Evolutionary conservation across 1,140 invertebrate species (phyloP), one percentile per base, ranked within the genome.

Genomic region (Rhynchophorus ferrugineus): DNA sequence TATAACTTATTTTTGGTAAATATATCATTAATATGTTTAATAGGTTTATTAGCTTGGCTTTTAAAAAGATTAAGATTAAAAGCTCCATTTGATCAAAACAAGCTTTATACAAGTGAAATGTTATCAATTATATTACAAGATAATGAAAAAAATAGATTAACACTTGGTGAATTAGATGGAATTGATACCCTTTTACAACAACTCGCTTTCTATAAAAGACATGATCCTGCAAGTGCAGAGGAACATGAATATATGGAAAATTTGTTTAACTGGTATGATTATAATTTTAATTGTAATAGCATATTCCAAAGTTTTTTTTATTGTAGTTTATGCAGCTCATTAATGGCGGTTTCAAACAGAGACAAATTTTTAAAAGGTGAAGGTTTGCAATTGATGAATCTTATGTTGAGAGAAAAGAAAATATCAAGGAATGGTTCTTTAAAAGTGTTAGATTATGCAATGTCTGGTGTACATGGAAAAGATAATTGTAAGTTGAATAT

Each of bases 201-300:
- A 69, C 71, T 98, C 34, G 91, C 95, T 60, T 86, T 83, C 61
- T 99, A 95, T 72, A 98, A 99, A 70, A 75, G 91, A 38, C 91
- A 97, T 66, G 93, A 98, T 75, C 95, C 95, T 1, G 76, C 73
- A 39, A 84, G 81, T 46, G 81, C 81, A 7, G 95, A 99, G 71
- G 96, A 99, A 71, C 83, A 91, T 63, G 97, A 99, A 73, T 87
- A 94, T 65, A 98, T 99, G 95, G 95, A 98, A 70, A 99, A 99
- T 75, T 73, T 99, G 37, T 99, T 99, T 66, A 89, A 98, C 68
- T 85, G 85, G 53, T 55, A 38, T 34, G 11, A 6, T 11, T 29
- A 11, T 29, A 29, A 6, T 29, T 29, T 29, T 29, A 29, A 6
- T 6, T 29, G 5, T 6, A 29, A 29, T 11, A 29, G 24, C 24